Percentiles rank a stretch among this genome's conserved stretches.
Evolutionary conservation across 2,797 vertebrate species (phyloP).

Genomic region (Valencia hispanica): DNA sequence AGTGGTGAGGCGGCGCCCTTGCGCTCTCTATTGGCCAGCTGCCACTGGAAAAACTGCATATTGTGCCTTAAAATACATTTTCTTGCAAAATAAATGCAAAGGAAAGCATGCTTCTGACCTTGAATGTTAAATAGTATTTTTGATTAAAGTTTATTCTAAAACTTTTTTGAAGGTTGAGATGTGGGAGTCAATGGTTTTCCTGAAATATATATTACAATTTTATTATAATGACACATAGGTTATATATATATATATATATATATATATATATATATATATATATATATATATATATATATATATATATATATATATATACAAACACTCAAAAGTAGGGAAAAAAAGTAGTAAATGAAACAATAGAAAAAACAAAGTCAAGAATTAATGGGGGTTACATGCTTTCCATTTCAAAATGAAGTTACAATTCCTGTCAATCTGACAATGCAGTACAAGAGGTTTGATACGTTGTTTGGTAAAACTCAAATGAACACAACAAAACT

Average conservation of each 20-base stretch:
- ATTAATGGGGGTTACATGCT: too few species aligned
- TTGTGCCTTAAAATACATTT: not conserved
- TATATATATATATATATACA: too few species aligned
- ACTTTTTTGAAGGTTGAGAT: not conserved
- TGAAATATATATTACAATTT: not conserved
- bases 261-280: too few species aligned
- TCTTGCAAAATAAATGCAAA: not conserved
- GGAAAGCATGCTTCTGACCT: not conserved
- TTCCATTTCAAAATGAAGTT: not conserved
- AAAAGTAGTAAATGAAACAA: too few species aligned
- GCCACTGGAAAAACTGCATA: too few species aligned
- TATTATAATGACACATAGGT: too few species aligned
- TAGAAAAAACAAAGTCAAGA: too few species aligned
- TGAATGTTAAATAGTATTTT: not conserved
- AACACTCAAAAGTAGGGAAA: too few species aligned
- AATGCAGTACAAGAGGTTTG: not conserved
- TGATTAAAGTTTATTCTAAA: not conserved
- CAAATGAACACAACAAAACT: not conserved
- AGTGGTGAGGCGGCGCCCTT: too few species aligned
- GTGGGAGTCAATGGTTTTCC: not conserved
- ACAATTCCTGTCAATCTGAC: not conserved
- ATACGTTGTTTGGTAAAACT: not conserved
- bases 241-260: too few species aligned
- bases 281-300: too few species aligned
- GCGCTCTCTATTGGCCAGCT: too few species aligned